phyloP scores from a whole-genome alignment of 2,113 vertebrate genomes.

The Mungos mungo region DNA sequence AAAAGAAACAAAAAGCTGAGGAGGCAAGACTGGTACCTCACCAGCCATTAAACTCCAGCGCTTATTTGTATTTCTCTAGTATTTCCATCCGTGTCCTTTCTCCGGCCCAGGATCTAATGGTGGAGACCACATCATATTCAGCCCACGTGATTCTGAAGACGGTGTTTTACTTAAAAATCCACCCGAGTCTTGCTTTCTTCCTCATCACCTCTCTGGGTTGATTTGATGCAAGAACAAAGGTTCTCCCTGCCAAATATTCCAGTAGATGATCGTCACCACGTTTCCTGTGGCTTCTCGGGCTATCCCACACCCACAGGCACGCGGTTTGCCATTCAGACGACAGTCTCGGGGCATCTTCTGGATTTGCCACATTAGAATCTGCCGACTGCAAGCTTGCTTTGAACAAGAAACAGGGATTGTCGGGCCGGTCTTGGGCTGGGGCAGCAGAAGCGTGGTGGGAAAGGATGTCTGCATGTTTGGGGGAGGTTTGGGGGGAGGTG shows the following conservation, averaged over 20 bases:
- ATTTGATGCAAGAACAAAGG: neutral
- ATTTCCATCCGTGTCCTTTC: neutral
- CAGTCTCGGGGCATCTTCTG: neutral
- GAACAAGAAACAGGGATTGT: neutral
- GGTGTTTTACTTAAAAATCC: neutral
- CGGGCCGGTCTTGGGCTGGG: neutral
- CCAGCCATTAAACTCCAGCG: neutral
- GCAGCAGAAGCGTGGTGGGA: neutral
- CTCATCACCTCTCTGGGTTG: neutral
- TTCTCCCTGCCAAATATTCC: neutral
- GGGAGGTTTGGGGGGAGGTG: conserved; percentile 37
- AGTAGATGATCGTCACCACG: neutral
- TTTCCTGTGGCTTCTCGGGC: neutral
- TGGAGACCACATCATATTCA: neutral
- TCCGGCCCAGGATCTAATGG: neutral
- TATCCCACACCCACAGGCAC: neutral
- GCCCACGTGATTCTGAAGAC: neutral
- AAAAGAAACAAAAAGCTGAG: neutral
- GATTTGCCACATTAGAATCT: neutral
- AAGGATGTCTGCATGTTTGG: conserved; percentile 29
- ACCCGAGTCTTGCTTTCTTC: neutral
- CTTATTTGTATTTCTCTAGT: neutral
- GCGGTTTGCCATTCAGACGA: neutral
- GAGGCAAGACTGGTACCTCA: neutral
- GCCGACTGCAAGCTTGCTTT: neutral